These are phyloP conservation scores for Ginglymostoma cirratum DNA, from an alignment of 2,113 vertebrate species.

Conservation along the genomic window DNA sequence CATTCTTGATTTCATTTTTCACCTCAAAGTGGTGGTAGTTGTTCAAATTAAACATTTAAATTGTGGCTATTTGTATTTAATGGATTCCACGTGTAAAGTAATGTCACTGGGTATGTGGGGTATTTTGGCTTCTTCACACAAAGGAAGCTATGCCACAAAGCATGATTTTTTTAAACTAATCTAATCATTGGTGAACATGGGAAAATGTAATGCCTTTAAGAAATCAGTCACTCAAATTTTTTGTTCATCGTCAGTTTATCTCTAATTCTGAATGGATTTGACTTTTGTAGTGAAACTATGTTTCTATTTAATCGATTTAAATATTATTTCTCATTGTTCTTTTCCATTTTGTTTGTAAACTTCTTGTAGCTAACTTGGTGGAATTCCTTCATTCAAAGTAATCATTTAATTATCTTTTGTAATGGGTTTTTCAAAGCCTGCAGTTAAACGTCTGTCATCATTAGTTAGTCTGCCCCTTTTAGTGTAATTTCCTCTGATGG, in stretches of 20 bases:
- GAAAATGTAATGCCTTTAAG: constrained; percentile 4
- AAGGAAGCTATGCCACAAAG: background rate
- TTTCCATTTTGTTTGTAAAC: background rate
- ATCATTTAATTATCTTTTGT: background rate
- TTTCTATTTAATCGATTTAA: background rate
- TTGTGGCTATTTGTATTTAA: constrained; percentile 23
- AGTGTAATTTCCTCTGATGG: background rate
- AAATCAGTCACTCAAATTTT: background rate
- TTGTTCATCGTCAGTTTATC: background rate
- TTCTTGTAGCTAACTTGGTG: background rate
- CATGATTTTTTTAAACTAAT: background rate
- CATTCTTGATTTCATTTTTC: constrained; percentile 28
- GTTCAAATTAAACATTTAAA: constrained; percentile 26
- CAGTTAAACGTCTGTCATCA: background rate
- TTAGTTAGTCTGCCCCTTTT: background rate
- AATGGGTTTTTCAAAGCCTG: background rate
- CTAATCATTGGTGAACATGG: background rate
- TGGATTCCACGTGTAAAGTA: constrained; percentile 9
- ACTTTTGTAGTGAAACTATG: background rate
- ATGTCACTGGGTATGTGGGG: background rate
- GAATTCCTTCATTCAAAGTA: background rate
- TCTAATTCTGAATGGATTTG: background rate
- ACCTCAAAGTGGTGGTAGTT: constrained; percentile 25
- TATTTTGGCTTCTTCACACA: background rate
- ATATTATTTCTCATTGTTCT: background rate